Evolutionary conservation across 2,888 invertebrate species (phyloP), one percentile per base, ranked within the genome.

Genomic region (Agrotis exclamationis): DNA sequence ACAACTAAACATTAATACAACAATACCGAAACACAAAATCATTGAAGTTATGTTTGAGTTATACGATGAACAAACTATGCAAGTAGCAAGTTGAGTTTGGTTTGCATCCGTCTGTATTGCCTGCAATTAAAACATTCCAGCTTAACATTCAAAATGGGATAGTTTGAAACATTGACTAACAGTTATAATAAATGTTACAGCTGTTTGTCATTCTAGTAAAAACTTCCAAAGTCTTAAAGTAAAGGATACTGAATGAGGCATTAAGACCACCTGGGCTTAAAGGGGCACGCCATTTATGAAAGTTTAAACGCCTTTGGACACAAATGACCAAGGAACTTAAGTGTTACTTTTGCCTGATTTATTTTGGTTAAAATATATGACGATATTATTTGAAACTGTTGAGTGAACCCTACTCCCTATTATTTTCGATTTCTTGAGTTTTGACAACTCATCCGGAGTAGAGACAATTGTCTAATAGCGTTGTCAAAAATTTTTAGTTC

Each of bases 31-130:
- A 53, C 60, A 53, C 48, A 22, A 66, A 57, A 59, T 57, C 22
- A 50, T 53, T 51, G 3, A 72, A 63, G 39, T 67, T 71, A 1
- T 63, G 54, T 81, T 79, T 76, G 58, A 67, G 57, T 81, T 62
- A 28, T 20, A 71, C 45, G 50, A 81, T 57, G 53, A 47, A 56
- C 47, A 58, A 63, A 77, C 78, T 65, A 45, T 48, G 67, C 64
- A 81, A 77, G 77, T 58, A 63, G 39, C 45, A 28, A 45, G 47
- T 1, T 2, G 39, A 56, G 67, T 62, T 71, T 64, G 48, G 53
- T 67, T 72, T 33, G 47, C 53, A 33, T 44, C 22, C 11, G 44
- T 77, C 67, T 50, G 9, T 13, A 67, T 64, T 63, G 78, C 47
- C 33, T 65, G 63, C 47, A 77, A 68, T 77, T 68, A 62, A 64